These are phyloP conservation scores for Uria aalge DNA, from an alignment of 2,113 vertebrate genomes.

Conservation along the genomic window DNA sequence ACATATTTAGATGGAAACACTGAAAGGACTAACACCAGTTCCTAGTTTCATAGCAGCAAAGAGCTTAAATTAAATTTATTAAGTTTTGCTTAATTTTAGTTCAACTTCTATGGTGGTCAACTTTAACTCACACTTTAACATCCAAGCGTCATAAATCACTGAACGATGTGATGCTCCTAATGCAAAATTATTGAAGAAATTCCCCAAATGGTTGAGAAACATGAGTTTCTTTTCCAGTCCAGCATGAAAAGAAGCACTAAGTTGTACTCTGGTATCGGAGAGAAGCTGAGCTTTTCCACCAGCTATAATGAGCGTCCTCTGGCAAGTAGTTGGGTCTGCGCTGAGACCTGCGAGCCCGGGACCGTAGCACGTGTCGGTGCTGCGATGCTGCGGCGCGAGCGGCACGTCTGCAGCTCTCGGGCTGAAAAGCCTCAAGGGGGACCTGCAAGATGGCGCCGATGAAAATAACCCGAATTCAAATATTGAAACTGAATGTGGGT, in stretches of 20 bases:
- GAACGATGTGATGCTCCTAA: background rate
- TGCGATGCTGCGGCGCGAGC: too few relatives aligned
- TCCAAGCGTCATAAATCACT: background rate
- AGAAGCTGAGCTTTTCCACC: background rate
- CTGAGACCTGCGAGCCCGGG: background rate
- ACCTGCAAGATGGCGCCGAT: background rate
- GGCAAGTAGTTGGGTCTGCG: fast-evolving
- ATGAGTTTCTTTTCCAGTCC: background rate
- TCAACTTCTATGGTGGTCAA: background rate
- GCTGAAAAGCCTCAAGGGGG: background rate
- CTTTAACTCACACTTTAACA: background rate
- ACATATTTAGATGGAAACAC: background rate
- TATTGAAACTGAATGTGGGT: too few relatives aligned
- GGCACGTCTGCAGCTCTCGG: background rate
- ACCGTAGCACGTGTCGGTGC: background rate
- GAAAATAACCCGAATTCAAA: background rate
- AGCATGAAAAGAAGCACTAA: background rate
- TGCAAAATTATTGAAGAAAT: background rate
- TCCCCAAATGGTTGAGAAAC: background rate
- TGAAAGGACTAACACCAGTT: background rate
- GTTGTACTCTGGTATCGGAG: too few relatives aligned
- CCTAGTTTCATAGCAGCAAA: background rate
- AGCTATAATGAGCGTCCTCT: background rate
- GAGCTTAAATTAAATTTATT: background rate
- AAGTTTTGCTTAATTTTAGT: background rate